phyloP scores from a whole-genome alignment of 1,140 invertebrate species.

The Latrodectus geometricus region DNA sequence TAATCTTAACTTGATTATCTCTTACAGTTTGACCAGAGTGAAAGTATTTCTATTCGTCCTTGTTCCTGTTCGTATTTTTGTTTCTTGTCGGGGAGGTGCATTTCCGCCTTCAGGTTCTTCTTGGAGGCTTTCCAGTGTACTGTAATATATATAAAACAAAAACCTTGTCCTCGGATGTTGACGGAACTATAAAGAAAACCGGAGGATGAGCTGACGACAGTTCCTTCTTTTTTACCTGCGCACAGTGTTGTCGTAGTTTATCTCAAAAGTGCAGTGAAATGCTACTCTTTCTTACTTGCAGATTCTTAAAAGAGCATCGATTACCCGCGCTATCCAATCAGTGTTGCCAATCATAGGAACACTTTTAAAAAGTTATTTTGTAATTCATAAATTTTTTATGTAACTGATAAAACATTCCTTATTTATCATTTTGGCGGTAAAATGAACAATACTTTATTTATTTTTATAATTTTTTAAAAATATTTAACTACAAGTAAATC shows the following conservation, averaged over 20 bases:
- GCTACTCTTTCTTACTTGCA: neutral
- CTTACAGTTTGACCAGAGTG: slow-evolving; percentile 53
- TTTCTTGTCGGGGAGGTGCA: slow-evolving; percentile 55
- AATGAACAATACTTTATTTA: neutral
- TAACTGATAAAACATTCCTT: neutral
- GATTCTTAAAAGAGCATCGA: neutral
- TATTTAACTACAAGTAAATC: too few relatives aligned
- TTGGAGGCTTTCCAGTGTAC: slow-evolving; percentile 55
- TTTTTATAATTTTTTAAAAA: neutral
- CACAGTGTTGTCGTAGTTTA: slow-evolving; percentile 22
- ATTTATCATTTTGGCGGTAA: neutral
- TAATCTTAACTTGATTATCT: neutral
- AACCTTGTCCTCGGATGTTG: slow-evolving; percentile 57
- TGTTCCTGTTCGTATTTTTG: slow-evolving; percentile 56
- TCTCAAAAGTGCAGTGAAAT: slow-evolving; percentile 38
- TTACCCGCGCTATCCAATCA: neutral
- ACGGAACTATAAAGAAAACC: slow-evolving; percentile 13
- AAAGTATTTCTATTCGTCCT: slow-evolving; percentile 51
- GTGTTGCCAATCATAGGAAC: too few relatives aligned
- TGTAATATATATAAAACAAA: slow-evolving; percentile 40
- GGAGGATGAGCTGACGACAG: slow-evolving; percentile 52
- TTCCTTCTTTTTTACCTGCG: slow-evolving; percentile 60
- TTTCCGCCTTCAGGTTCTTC: slow-evolving; percentile 37
- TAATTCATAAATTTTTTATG: neutral
- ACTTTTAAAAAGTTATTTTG: neutral